Conservation (phyloP, 2,888 invertebrate species). For the Agriopis leucophaearia region DNA sequence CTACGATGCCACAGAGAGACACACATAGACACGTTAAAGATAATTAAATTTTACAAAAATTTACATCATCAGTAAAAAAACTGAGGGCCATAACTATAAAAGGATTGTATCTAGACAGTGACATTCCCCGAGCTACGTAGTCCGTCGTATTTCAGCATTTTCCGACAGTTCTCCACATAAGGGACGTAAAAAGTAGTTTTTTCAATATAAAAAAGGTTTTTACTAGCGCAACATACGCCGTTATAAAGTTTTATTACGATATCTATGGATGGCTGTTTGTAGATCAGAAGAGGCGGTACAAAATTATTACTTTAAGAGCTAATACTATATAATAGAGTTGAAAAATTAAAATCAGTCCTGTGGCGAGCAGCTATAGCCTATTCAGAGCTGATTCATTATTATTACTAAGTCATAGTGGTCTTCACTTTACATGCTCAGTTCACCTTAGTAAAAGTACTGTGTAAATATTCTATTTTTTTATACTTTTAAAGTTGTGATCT, state of each 20-base stretch:
- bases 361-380: no score
- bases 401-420: no score
- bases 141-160: conserved; percentile 26
- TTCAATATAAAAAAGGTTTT: conserved; percentile 49
- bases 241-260: conserved; percentile 50
- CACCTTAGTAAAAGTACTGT: no score
- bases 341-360: no score
- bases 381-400: no score
- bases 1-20: no score
- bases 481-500: no score
- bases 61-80: neutral
- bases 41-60: neutral
- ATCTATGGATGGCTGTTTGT: conserved; percentile 37
- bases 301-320: conserved; percentile 2
- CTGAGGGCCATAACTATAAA: neutral
- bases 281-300: neutral
- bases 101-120: conserved; percentile 4
- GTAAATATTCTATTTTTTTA: no score
- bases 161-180: conserved; percentile 28
- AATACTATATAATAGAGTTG: neutral
- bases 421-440: no score
- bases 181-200: conserved; percentile 36
- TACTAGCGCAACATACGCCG: conserved; percentile 46
- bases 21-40: neutral
- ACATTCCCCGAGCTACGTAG: neutral